These are phyloP conservation scores for Ophthalmolycus amberensis DNA, from an alignment of 2,113 vertebrate species.

Conservation along the genomic window DNA sequence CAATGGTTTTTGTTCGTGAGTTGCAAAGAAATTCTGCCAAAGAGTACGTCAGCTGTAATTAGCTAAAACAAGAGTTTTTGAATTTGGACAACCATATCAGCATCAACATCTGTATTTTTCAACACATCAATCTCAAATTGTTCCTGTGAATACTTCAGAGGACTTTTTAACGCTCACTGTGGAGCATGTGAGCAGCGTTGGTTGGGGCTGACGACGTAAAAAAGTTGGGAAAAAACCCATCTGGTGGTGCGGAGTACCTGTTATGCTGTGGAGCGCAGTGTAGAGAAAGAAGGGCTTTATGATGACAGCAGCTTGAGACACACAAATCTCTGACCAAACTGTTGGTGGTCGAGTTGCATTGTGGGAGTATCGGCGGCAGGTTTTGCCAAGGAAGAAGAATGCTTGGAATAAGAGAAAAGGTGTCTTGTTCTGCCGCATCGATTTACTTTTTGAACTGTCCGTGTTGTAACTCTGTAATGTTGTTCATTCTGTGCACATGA, in stretches of 20 bases:
- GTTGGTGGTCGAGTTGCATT: background rate
- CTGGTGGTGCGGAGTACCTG: background rate
- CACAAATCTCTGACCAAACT: background rate
- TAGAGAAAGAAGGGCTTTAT: background rate
- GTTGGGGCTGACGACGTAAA: too few relatives aligned
- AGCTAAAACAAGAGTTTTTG: background rate
- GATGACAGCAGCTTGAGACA: background rate
- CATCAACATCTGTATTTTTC: background rate
- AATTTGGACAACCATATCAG: background rate
- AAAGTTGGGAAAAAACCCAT: too few relatives aligned
- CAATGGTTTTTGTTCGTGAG: background rate
- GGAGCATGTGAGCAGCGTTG: too few relatives aligned
- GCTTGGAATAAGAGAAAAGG: background rate
- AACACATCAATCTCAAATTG: background rate
- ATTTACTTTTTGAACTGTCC: background rate
- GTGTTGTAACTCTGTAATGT: background rate
- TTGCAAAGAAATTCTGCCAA: background rate
- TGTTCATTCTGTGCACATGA: too few relatives aligned
- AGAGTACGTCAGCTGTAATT: background rate
- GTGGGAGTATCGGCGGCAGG: background rate
- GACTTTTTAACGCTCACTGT: background rate
- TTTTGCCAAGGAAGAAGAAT: background rate
- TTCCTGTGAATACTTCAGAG: background rate
- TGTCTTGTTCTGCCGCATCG: background rate
- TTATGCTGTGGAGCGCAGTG: too few relatives aligned